Percentiles rank a stretch among this genome's conserved stretches.
Evolutionary conservation across 2,888 invertebrate genomes (phyloP).

Genomic region (Lasius fuliginosus): DNA sequence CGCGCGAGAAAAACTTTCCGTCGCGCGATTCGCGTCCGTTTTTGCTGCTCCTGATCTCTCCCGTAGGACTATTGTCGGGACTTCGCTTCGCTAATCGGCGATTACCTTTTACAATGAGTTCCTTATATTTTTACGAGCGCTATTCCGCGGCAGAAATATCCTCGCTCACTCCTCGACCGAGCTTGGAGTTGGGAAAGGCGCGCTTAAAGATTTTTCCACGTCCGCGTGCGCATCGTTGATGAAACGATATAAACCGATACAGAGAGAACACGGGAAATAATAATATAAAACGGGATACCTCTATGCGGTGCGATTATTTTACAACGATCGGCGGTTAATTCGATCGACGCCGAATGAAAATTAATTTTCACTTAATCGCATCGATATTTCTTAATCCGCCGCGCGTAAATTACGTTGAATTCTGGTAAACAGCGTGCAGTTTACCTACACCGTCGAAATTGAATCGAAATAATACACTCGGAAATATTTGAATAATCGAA

Average conservation of each 20-base stretch:
- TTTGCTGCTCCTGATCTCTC: constrained; percentile 43
- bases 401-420: constrained; percentile 16
- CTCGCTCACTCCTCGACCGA: constrained; percentile 34
- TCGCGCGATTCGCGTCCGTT: constrained; percentile 33
- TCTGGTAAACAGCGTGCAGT: not conserved
- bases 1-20: constrained; percentile 47
- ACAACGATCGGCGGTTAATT: constrained; percentile 14
- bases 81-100: constrained; percentile 77
- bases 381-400: constrained; percentile 41
- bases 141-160: constrained; percentile 67
- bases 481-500: not conserved
- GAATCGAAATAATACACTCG: not conserved
- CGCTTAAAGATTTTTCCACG: constrained; percentile 56
- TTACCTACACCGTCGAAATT: constrained; percentile 11
- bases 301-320: constrained; percentile 28
- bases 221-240: constrained; percentile 28
- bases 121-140: constrained; percentile 80
- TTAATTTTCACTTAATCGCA: constrained; percentile 45
- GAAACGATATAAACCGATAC: not conserved
- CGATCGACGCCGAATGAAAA: constrained; percentile 28
- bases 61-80: constrained; percentile 50
- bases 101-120: constrained; percentile 79
- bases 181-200: constrained; percentile 42
- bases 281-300: not conserved
- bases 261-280: constrained; percentile 3